Evolutionary conservation across 2,888 invertebrate genomes (phyloP).

Genomic region (Fissipunctia ypsillon): DNA sequence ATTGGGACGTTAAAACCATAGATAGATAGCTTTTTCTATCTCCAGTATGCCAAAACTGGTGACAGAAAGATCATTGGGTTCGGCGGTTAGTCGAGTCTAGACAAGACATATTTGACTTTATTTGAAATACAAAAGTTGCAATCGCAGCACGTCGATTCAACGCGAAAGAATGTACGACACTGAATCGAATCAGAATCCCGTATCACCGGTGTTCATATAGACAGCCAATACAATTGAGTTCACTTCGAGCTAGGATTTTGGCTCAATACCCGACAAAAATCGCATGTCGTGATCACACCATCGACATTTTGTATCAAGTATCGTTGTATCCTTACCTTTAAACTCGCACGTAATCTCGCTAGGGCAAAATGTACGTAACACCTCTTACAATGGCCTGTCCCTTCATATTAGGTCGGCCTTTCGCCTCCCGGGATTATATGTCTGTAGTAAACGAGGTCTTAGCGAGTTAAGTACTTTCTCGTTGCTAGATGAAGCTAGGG

Average conservation of each 20-base stretch:
- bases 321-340: constrained; percentile 34
- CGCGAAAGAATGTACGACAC: not conserved
- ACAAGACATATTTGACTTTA: not conserved
- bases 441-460: constrained; percentile 74
- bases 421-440: constrained; percentile 78
- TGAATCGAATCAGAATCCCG: constrained; percentile 16
- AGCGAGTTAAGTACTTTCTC: constrained; percentile 72
- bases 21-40: too few relatives aligned
- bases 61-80: too few relatives aligned
- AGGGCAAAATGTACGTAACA: constrained; percentile 83
- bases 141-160: not conserved
- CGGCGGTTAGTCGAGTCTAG: too few relatives aligned
- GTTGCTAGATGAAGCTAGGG: constrained; percentile 69
- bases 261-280: not conserved
- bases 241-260: not conserved
- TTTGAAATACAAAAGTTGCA: constrained; percentile 8
- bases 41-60: too few relatives aligned
- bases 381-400: constrained; percentile 84
- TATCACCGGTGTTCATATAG: not conserved
- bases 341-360: constrained; percentile 82
- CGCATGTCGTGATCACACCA: not conserved
- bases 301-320: constrained; percentile 19
- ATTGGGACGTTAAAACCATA: too few relatives aligned
- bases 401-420: constrained; percentile 84
- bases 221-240: constrained; percentile 19